Evolutionary conservation across 2,888 invertebrate genomes (phyloP).

Genomic region (Luperina nickerlii): DNA sequence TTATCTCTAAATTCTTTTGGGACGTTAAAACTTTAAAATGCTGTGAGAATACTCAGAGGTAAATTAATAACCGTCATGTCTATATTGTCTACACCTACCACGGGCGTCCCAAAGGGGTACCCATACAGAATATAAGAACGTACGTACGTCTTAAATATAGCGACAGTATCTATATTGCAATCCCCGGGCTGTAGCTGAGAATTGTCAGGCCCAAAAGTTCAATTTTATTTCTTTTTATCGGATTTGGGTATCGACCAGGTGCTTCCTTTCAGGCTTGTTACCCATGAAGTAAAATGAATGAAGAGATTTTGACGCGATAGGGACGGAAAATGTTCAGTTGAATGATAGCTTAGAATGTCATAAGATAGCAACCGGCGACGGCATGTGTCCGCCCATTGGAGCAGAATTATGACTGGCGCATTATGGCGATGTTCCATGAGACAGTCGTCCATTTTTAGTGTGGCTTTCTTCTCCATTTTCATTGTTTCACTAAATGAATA

Average conservation of each 20-base stretch:
- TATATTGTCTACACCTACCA: constrained; percentile 3
- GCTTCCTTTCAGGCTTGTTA: constrained; percentile 15
- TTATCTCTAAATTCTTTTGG: neutral
- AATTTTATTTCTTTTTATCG: constrained; percentile 44
- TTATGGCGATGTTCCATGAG: constrained; percentile 18
- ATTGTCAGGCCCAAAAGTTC: constrained; percentile 47
- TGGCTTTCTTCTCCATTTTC: neutral
- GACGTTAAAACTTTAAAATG: neutral
- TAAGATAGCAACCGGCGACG: constrained; percentile 30
- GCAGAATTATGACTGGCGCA: constrained; percentile 36
- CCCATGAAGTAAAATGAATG: neutral
- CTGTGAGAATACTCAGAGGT: neutral
- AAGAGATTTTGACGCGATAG: constrained; percentile 12
- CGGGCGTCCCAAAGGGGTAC: neutral
- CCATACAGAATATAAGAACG: constrained; percentile 12
- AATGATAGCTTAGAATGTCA: constrained; percentile 5
- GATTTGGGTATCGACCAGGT: constrained; percentile 35
- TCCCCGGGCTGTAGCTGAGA: neutral
- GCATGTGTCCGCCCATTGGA: constrained; percentile 11
- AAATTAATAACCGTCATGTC: constrained; percentile 28
- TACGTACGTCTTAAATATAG: constrained; percentile 10
- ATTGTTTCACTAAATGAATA: neutral
- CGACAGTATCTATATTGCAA: neutral
- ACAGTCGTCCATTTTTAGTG: neutral
- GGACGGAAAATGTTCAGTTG: constrained; percentile 8